Evolutionary conservation across 2,888 invertebrate species (phyloP).

Genomic region (Macropis europaea): DNA sequence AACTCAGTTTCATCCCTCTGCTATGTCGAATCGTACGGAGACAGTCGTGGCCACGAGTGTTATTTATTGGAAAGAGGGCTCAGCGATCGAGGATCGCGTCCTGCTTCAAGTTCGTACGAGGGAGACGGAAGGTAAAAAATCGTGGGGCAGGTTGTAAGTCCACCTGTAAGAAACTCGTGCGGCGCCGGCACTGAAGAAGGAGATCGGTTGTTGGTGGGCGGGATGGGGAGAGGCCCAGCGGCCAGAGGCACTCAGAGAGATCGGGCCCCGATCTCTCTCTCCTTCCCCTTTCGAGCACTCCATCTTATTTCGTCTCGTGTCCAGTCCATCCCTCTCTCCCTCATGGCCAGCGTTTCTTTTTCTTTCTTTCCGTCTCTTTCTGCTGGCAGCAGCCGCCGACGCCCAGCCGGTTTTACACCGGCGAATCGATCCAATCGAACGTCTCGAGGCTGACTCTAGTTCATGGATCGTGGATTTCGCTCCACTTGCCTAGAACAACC

Average conservation of each 20-base stretch:
- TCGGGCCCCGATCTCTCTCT: constrained; percentile 66
- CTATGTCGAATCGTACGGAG: not conserved
- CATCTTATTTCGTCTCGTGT: constrained; percentile 14
- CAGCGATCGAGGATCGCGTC: not conserved
- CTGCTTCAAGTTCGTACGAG: not conserved
- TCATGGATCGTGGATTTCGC: constrained; percentile 55
- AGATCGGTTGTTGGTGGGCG: constrained; percentile 64
- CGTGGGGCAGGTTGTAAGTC: constrained; percentile 57
- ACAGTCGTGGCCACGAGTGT: not conserved
- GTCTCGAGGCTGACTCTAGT: constrained; percentile 60
- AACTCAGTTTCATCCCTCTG: not conserved
- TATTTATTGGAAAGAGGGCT: not conserved
- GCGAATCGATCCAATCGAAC: constrained; percentile 64
- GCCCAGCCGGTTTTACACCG: constrained; percentile 76
- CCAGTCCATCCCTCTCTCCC: constrained; percentile 25
- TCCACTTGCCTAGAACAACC: constrained; percentile 61
- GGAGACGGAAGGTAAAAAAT: constrained; percentile 48
- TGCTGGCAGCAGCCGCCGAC: constrained; percentile 72
- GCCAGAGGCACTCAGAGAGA: constrained; percentile 75
- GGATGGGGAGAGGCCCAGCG: constrained; percentile 67
- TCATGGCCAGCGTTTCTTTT: constrained; percentile 28
- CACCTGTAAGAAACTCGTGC: constrained; percentile 63
- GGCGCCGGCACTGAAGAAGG: constrained; percentile 69
- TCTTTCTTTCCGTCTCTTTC: constrained; percentile 51
- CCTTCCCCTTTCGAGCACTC: constrained; percentile 9